A percentile compares a stretch with the other conserved stretches of the same genome.
Conservation (phyloP, 92 coral and sea anemone genomes). For the Anthopleura xanthogrammica region DNA sequence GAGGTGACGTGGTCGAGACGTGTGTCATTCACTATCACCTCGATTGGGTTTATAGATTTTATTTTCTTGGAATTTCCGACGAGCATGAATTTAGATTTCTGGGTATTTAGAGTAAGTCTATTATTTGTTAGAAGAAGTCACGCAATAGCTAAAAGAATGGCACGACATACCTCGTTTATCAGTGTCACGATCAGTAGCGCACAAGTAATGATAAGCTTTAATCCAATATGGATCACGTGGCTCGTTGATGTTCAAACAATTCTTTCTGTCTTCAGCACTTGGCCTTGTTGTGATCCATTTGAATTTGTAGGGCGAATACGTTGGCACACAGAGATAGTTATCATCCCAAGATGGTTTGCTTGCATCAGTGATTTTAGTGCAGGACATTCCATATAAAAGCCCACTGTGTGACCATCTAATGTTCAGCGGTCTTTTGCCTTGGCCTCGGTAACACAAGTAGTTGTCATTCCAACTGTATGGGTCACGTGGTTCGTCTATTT, state of each 20-base stretch:
- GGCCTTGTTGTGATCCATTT: constrained; percentile 69
- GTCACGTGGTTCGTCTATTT: constrained; percentile 51
- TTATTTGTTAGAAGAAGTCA: no score
- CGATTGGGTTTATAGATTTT: no score
- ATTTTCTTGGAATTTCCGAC: no score
- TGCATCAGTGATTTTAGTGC: constrained; percentile 48
- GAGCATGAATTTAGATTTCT: no score
- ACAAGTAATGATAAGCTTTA: constrained; percentile 52
- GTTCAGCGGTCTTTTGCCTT: constrained; percentile 55
- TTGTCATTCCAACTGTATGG: constrained; percentile 46
- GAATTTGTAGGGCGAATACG: constrained; percentile 58
- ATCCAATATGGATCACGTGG: constrained; percentile 66
- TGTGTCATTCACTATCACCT: no score
- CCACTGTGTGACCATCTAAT: constrained; percentile 57
- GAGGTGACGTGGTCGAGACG: no score
- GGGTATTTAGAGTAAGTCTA: no score
- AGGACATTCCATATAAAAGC: constrained; percentile 48
- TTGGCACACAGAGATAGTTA: constrained; percentile 64
- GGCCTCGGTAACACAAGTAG: constrained; percentile 69
- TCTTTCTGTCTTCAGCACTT: constrained; percentile 24
- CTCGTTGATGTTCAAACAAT: constrained; percentile 62
- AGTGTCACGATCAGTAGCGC: constrained; percentile 53
- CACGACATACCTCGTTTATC: constrained; percentile 56
- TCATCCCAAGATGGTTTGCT: constrained; percentile 54
- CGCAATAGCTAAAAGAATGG: background rate